A percentile compares a stretch with the other conserved stretches of the same genome.
Evolutionary conservation across 2,888 invertebrate species (phyloP).

Genomic region (Capitulum mitella): DNA sequence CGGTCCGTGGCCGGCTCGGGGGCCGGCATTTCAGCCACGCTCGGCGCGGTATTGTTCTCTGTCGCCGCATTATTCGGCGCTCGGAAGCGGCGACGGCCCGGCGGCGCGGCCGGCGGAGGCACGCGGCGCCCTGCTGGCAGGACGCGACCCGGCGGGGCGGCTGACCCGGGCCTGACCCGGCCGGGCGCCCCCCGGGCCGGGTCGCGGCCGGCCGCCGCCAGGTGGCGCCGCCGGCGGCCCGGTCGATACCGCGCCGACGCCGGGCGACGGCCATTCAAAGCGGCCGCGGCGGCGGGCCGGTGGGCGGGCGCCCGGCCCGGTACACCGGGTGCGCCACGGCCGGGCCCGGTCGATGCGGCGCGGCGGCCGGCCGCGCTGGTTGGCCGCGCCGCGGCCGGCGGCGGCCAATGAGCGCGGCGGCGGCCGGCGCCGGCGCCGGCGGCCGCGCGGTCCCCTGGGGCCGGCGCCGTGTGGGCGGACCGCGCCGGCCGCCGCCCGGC

Average conservation of each 20-base stretch:
- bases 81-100: too few relatives aligned
- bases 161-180: not conserved
- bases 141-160: not conserved
- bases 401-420: not conserved
- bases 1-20: too few relatives aligned
- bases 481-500: not conserved
- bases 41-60: too few relatives aligned
- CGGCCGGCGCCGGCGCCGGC: not conserved
- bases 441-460: not conserved
- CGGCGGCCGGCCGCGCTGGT: not conserved
- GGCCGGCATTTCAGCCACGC: too few relatives aligned
- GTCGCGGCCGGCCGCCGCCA: not conserved
- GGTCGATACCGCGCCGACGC: not conserved
- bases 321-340: not conserved
- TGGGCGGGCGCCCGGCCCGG: not conserved
- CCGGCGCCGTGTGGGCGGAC: not conserved
- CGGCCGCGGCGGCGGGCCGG: not conserved
- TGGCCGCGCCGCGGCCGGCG: not conserved
- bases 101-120: not conserved
- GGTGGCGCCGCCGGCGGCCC: not conserved
- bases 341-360: constrained; percentile 8
- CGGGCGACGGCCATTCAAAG: not conserved
- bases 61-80: too few relatives aligned
- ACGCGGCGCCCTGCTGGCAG: not conserved
- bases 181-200: not conserved